Percentiles rank a stretch among this genome's conserved stretches.
phyloP scores from a whole-genome alignment of 2,888 invertebrate species.

The Sesamia inferens region DNA sequence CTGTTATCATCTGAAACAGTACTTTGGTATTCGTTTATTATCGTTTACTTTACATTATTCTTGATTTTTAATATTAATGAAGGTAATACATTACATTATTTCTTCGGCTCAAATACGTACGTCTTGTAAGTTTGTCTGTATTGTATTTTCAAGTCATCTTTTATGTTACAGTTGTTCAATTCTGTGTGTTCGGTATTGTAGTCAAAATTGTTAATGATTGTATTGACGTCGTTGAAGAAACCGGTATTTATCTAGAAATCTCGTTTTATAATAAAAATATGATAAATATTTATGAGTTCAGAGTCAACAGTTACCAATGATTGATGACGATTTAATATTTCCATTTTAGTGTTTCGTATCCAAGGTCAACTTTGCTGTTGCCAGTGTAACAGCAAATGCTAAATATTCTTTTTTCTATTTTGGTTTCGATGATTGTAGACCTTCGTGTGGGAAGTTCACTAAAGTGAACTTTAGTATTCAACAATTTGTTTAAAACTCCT shows the following conservation, averaged over 20 bases:
- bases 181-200: constrained; percentile 21
- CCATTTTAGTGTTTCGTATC: no score
- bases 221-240: constrained; percentile 1
- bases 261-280: not conserved
- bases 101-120: constrained; percentile 4
- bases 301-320: no score
- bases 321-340: no score
- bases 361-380: no score
- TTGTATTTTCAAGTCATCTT: constrained; percentile 21
- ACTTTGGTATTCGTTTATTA: no score
- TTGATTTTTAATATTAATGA: constrained; percentile 20
- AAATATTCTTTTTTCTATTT: no score
- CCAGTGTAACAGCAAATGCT: no score
- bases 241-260: not conserved
- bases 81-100: constrained; percentile 23
- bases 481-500: no score
- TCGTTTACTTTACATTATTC: constrained; percentile 25
- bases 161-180: constrained; percentile 25
- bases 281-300: not conserved
- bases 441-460: no score
- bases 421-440: no score
- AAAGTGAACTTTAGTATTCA: not conserved
- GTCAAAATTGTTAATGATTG: constrained; percentile 32
- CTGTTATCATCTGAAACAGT: no score
- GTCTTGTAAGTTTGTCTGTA: constrained; percentile 12